phyloP scores from a whole-genome alignment of 2,797 vertebrate species.

The Eptatretus atami region DNA sequence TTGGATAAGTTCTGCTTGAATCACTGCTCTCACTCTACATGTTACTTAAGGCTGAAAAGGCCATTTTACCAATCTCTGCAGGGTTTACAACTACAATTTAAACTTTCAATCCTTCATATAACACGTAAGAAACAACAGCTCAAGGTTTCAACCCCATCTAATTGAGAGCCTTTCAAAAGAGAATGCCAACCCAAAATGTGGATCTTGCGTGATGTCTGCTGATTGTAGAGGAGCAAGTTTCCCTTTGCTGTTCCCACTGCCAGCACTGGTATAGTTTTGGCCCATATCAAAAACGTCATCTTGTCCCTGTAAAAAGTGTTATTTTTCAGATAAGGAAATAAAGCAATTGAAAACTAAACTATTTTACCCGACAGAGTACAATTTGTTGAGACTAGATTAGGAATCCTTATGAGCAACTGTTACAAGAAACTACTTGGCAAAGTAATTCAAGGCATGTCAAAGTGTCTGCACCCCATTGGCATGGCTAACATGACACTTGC shows the following conservation, averaged over 20 bases:
- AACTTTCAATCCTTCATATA: too few species aligned
- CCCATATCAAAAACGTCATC: constrained; percentile 70
- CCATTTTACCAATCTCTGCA: too few species aligned
- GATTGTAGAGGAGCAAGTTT: constrained; percentile 80
- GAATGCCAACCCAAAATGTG: constrained; percentile 37
- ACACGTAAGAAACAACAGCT: too few species aligned
- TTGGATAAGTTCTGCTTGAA: too few species aligned
- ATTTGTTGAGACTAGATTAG: constrained; percentile 9
- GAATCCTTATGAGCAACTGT: constrained; percentile 9
- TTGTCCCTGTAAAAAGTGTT: constrained; percentile 29
- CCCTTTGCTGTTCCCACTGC: constrained; percentile 68
- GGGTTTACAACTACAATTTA: too few species aligned
- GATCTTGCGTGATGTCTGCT: constrained; percentile 76
- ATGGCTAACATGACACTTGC: background rate
- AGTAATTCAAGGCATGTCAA: background rate
- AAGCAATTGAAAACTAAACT: too few species aligned
- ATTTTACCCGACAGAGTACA: too few species aligned
- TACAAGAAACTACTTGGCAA: background rate
- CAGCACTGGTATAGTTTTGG: constrained; percentile 39
- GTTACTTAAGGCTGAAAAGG: too few species aligned
- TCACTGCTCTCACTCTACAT: too few species aligned
- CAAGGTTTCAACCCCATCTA: too few species aligned
- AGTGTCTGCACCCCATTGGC: background rate
- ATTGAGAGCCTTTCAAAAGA: too few species aligned
- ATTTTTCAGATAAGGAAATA: too few species aligned